These are phyloP conservation scores for Cryptosula pallasiana DNA, from an alignment of 2,888 invertebrate genomes.

Conservation along the genomic window DNA sequence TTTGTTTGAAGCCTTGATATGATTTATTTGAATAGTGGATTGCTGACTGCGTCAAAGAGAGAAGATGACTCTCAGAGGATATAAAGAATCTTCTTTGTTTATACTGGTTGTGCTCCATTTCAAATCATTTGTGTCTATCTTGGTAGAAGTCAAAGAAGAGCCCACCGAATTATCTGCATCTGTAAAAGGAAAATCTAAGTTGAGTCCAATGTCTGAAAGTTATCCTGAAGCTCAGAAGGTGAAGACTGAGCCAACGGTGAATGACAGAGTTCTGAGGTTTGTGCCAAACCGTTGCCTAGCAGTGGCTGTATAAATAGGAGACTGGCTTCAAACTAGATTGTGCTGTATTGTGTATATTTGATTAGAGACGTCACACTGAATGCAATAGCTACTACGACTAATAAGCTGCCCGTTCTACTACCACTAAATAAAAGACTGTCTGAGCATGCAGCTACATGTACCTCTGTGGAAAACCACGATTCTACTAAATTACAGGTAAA, in stretches of 20 bases:
- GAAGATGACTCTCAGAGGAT: no score
- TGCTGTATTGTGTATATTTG: not conserved
- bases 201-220: no score
- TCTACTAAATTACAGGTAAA: conserved; percentile 78
- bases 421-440: conserved; percentile 87
- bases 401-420: conserved; percentile 80
- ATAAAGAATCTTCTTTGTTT: no score
- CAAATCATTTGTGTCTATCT: not conserved
- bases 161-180: not conserved
- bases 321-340: no score
- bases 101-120: not conserved
- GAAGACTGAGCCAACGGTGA: not conserved
- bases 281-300: no score
- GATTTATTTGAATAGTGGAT: no score
- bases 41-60: no score
- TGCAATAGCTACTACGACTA: conserved; percentile 36
- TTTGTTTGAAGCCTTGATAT: no score
- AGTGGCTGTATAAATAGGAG: no score
- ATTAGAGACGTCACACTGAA: not conserved
- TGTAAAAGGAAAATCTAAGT: conserved; percentile 18
- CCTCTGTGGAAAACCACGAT: conserved; percentile 88
- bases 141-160: not conserved
- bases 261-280: not conserved
- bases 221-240: conserved; percentile 19
- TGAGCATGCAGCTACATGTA: conserved; percentile 79